Conservation (phyloP, 2,797 vertebrate genomes). For the Clarias pachynema region DNA sequence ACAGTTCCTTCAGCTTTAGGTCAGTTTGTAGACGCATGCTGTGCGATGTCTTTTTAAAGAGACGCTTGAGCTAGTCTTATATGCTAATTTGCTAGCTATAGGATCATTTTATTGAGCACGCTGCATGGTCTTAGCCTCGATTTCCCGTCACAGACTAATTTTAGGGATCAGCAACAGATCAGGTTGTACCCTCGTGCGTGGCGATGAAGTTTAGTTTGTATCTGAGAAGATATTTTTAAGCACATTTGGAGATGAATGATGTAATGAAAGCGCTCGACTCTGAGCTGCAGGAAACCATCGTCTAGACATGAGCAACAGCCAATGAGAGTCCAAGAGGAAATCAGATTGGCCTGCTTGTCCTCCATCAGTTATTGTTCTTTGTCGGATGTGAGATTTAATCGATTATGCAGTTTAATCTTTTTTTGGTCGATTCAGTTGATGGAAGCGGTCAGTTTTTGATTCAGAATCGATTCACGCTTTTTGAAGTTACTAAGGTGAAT, state of each 20-base stretch:
- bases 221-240: too few species aligned
- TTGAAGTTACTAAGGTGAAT: too few species aligned
- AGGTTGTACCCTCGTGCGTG: too few species aligned
- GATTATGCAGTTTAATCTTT: too few species aligned
- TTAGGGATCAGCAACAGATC: neutral
- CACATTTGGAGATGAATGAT: neutral
- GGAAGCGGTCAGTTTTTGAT: too few species aligned
- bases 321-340: neutral
- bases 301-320: too few species aligned
- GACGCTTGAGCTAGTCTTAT: neutral
- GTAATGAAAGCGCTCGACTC: too few species aligned
- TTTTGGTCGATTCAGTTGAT: too few species aligned
- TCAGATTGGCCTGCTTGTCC: neutral
- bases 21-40: neutral
- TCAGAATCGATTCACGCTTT: too few species aligned
- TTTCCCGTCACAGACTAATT: neutral
- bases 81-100: neutral
- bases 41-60: neutral
- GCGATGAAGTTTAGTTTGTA: too few species aligned
- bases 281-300: too few species aligned
- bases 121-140: neutral
- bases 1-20: neutral
- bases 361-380: neutral
- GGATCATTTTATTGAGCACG: neutral
- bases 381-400: neutral